These are phyloP conservation scores for Falco naumanni DNA, from an alignment of 2,797 vertebrate genomes.

Conservation along the genomic window DNA sequence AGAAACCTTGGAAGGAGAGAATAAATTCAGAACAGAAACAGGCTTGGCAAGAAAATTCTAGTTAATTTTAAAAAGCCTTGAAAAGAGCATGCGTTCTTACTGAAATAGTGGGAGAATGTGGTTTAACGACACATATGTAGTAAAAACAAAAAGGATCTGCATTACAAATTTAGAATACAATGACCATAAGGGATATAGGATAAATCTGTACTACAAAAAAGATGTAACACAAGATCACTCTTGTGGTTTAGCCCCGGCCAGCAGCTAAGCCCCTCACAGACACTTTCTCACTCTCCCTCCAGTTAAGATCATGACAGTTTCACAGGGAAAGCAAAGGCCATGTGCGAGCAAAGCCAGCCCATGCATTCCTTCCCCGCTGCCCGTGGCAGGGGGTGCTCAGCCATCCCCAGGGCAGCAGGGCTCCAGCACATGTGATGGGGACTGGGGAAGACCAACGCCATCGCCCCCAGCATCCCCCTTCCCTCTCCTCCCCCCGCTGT, in stretches of 20 bases:
- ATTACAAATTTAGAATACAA: not conserved
- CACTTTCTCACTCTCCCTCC: not conserved
- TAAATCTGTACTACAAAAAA: not conserved
- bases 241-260: not conserved
- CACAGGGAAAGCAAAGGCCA: not conserved
- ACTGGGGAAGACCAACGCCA: not conserved
- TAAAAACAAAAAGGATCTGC: not conserved
- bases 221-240: not conserved
- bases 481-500: not conserved
- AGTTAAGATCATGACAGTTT: not conserved
- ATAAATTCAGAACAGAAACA: not conserved
- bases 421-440: fast-evolving
- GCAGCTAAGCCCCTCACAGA: not conserved
- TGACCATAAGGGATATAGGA: not conserved
- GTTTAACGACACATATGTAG: not conserved
- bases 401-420: not conserved
- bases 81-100: not conserved
- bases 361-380: not conserved
- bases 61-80: not conserved
- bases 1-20: not conserved
- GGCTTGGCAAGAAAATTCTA: not conserved
- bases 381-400: not conserved
- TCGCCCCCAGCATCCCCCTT: not conserved
- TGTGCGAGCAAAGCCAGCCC: fast-evolving
- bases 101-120: not conserved